Conservation (phyloP, 2,113 vertebrate genomes). For the Apus apus region DNA sequence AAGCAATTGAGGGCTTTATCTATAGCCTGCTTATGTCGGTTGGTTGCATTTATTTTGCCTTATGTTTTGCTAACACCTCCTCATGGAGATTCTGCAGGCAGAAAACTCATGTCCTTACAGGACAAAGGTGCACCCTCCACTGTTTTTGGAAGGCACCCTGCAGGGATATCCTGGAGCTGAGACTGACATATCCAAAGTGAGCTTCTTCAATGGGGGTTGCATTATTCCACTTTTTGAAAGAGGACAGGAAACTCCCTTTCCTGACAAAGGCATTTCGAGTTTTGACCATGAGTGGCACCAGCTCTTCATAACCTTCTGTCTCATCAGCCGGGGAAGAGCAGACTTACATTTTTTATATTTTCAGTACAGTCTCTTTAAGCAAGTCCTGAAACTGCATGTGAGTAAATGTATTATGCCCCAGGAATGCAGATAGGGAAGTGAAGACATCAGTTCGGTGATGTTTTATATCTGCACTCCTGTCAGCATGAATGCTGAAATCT, state of each 20-base stretch:
- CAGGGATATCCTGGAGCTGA: background rate
- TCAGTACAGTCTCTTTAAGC: background rate
- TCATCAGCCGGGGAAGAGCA: background rate
- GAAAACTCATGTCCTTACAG: background rate
- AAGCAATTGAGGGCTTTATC: background rate
- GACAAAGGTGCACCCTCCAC: background rate
- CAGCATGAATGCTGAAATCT: slow-evolving; percentile 31
- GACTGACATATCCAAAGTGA: background rate
- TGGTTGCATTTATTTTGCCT: background rate
- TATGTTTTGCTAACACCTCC: background rate
- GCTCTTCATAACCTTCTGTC: background rate
- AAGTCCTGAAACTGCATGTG: background rate
- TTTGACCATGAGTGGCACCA: background rate
- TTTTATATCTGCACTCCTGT: background rate
- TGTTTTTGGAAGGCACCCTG: background rate
- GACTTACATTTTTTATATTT: background rate
- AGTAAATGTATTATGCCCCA: background rate
- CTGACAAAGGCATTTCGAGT: background rate
- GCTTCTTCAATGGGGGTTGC: background rate
- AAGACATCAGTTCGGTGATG: slow-evolving; percentile 12
- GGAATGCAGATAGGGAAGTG: slow-evolving; percentile 5
- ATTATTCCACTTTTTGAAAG: background rate
- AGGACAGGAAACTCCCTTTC: background rate
- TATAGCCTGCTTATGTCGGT: background rate
- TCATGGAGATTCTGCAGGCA: background rate